Evolutionary conservation across 1,140 invertebrate genomes (phyloP).

Genomic region (Piezodorus guildinii): DNA sequence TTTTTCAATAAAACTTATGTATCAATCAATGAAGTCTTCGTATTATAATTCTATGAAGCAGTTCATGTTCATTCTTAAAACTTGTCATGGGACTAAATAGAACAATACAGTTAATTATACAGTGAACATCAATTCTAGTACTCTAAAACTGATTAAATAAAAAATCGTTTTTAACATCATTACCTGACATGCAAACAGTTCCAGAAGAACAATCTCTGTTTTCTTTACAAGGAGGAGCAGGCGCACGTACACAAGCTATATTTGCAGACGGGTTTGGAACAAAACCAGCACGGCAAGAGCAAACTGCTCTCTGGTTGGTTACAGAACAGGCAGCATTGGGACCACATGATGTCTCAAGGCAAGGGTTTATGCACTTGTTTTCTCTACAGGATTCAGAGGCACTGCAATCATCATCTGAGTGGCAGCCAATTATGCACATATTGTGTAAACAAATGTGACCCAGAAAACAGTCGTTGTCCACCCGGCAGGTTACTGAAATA

Average conservation of each 20-base stretch:
- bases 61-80: no score
- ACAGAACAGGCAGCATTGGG: constrained; percentile 71
- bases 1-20: not conserved
- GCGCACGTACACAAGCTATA: constrained; percentile 66
- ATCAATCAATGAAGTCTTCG: no score
- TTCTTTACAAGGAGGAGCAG: constrained; percentile 52
- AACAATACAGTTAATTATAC: no score
- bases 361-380: constrained; percentile 71
- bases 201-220: constrained; percentile 57
- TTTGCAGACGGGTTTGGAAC: constrained; percentile 74
- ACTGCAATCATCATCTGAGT: constrained; percentile 74
- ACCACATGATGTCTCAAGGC: constrained; percentile 52
- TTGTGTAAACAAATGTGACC: constrained; percentile 78
- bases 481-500: constrained; percentile 64
- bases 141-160: no score
- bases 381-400: constrained; percentile 64
- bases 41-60: no score
- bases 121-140: no score
- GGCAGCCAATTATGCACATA: constrained; percentile 74
- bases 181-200: not conserved
- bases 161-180: no score
- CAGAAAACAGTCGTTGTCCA: constrained; percentile 83
- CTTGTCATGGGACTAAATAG: no score
- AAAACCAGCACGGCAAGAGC: constrained; percentile 61
- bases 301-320: constrained; percentile 67